A percentile compares a stretch with the other conserved stretches of the same genome.
phyloP scores from a whole-genome alignment of 2,797 vertebrate species.

The Sebastes vulpes region DNA sequence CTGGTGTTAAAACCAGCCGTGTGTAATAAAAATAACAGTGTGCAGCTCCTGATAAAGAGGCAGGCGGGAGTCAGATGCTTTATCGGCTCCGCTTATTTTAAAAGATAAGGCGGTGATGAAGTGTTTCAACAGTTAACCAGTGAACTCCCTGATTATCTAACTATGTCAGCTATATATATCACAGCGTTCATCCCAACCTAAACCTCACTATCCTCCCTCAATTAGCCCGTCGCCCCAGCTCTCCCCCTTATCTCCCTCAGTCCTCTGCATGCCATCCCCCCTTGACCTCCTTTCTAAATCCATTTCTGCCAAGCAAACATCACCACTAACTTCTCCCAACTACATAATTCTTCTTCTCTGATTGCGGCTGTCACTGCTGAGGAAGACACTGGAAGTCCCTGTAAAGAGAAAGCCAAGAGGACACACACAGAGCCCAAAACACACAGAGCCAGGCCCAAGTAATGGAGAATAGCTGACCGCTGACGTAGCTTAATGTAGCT shows the following conservation, averaged over 20 bases:
- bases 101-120: slow-evolving; percentile 27
- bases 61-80: not conserved
- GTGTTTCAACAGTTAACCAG: slow-evolving; percentile 8
- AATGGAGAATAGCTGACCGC: slow-evolving; percentile 56
- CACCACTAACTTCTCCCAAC: not conserved
- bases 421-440: slow-evolving; percentile 5
- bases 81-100: slow-evolving; percentile 7
- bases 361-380: slow-evolving; percentile 18
- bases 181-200: not conserved
- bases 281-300: not conserved
- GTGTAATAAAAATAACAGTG: not conserved
- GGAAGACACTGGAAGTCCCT: slow-evolving; percentile 17
- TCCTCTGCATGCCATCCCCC: not conserved
- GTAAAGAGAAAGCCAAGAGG: slow-evolving; percentile 18
- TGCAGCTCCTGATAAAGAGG: slow-evolving; percentile 32
- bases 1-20: not conserved
- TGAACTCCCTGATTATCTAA: slow-evolving; percentile 10
- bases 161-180: slow-evolving; percentile 4
- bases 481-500: slow-evolving; percentile 69
- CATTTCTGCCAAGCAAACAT: slow-evolving; percentile 12
- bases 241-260: not conserved
- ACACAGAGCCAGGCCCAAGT: slow-evolving; percentile 24
- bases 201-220: not conserved
- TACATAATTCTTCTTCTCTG: slow-evolving; percentile 7
- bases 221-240: not conserved